Base-by-base conservation (phyloP, 2,888 invertebrate genomes). In the Microchrysa polita region DNA sequence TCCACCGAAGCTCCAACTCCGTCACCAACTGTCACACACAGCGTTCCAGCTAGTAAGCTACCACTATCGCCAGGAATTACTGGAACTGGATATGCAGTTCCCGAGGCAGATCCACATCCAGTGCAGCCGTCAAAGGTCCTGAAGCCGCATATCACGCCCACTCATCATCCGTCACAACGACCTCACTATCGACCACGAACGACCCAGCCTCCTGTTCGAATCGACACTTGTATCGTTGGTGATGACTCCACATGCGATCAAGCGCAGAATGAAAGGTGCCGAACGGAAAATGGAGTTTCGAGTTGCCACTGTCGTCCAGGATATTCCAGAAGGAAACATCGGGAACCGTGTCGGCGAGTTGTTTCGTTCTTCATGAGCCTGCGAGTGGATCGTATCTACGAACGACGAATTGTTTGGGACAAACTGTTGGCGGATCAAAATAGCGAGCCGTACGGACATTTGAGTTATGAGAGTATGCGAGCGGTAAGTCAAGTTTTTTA, bases 151-250 rank as follows among this genome's bases (percentile, higher is more conserved):
- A 82, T 83, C 1, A 84, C 83, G 52, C 84, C 88, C 55, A 87
- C 89, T 71, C 89, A 90, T 0, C 83, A 86, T 27, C 88, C 86
- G 76, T 86, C 87, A 5, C 87, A 90, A 48, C 86, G 90, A 76
- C 89, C 91, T 88, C 92, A 82, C 89, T 93, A 76, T 73, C 79
- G 84, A 20, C 82, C 82, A 23, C 79, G 83, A 60, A 81, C 83
- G 1, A 84, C 84, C 4, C 84, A 82, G 69, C 83, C 84, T 10
- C 85, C 85, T 0, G 85, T 85, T 81, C 78, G 96, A 78, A 96
- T 96, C 76, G 96, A 96, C 82, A 96, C 96, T 0, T 96, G 96
- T 80, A 96, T 96, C 20, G 96, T 96, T 0, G 96, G 96, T 0
- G 96, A 96, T 79, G 94, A 95, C 79, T 92, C 93, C 0, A 96